Base-by-base conservation (phyloP, 1,140 invertebrate species). In the Caerostris extrusa region DNA sequence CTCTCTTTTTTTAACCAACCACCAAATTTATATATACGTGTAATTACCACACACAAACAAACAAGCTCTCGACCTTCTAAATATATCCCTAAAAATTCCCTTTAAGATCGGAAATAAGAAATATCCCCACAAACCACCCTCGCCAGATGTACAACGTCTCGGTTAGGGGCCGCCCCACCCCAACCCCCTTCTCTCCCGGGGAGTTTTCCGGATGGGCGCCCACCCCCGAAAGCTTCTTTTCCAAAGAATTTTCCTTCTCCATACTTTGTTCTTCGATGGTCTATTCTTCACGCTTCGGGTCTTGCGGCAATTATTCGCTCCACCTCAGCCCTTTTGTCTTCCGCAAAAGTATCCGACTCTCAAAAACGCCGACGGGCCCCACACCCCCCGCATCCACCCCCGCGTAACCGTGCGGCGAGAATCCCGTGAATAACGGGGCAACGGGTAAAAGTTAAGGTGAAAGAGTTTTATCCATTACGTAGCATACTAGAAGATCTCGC, bases 241-340 rank as follows among this genome's bases (percentile, higher is more conserved):
- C 91, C 83, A 67, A 87, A 93, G 91, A 93, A 93, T 93, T 91
- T 90, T 61, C 77, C 81, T 85, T 77, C 91, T 60, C 67, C 88
- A 77, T 81, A 83, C 81, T 83, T 91, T 91, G 90, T 77, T 77
- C 82, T 87, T 87, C 91, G 82, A 87, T 93, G 91, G 91, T 93
- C 91, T 93, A 93, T 93, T 87, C 91, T 93, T 93, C 91, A 93
- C 85, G 91, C 83, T 71, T 93, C 91, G 83, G 60, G 61, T 87
- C 58, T 71, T 61, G 83, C 91, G 53, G 82, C 91, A 93, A 93
- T 93, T 93, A 93, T 93, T 55, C 91, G 91, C 82, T 93, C 91
- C 91, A 87, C 55, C 82, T 87, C 82, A 58, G 61, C 85, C 91
- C 57, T 87, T 93, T 87, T 87, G 60, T 87, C 83, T 93, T 77